Conservation (phyloP, 2,113 vertebrate genomes). For the Cnemophilus loriae region DNA sequence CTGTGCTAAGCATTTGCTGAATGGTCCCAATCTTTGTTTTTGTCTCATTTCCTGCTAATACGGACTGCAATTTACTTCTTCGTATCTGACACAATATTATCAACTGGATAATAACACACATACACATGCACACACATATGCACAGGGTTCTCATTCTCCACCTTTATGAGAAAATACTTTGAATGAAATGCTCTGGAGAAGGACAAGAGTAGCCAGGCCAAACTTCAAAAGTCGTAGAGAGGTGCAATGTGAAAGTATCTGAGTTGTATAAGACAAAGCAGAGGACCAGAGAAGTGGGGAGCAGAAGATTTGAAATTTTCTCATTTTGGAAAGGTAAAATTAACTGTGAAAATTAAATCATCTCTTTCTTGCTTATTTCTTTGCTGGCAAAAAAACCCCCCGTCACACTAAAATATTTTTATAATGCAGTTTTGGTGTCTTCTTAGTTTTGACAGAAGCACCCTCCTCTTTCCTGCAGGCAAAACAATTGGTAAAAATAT, state of each 20-base stretch:
- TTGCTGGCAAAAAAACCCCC: not conserved
- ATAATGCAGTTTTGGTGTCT: not conserved
- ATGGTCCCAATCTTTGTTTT: not conserved
- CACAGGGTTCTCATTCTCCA: not conserved
- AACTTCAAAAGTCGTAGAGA: not conserved
- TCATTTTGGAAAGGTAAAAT: not conserved
- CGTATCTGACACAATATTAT: not conserved
- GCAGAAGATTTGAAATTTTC: not conserved
- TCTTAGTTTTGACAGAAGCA: not conserved
- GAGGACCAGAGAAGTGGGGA: not conserved
- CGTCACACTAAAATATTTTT: not conserved
- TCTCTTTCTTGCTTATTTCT: not conserved
- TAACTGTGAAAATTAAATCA: not conserved
- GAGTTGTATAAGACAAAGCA: not conserved
- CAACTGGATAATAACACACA: not conserved
- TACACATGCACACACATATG: accelerated
- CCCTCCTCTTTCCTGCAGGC: not conserved
- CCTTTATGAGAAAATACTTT: not conserved
- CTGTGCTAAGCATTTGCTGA: accelerated
- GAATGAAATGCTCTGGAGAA: not conserved
- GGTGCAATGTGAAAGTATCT: not conserved
- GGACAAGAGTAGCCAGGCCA: not conserved
- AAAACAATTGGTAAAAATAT: not conserved
- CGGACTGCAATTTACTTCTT: not conserved
- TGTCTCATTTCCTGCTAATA: not conserved